phyloP scores from a whole-genome alignment of 1,140 invertebrate genomes.

The Drosophila melanica region DNA sequence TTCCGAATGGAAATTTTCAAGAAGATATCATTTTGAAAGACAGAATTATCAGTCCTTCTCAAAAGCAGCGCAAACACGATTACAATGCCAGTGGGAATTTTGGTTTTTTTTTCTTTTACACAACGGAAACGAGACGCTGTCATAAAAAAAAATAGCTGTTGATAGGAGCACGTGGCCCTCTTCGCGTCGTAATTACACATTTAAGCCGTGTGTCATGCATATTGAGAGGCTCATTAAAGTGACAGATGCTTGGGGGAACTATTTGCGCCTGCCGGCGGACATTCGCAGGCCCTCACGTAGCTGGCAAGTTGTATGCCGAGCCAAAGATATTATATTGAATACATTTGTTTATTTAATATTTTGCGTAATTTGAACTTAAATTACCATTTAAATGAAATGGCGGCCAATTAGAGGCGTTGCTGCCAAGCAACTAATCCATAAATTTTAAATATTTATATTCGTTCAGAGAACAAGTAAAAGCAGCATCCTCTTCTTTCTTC shows the following conservation, averaged over 20 bases:
- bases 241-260: conserved; percentile 35
- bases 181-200: conserved; percentile 66
- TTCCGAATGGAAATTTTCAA: background rate
- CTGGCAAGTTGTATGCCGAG: background rate
- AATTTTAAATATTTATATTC: background rate
- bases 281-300: conserved; percentile 28
- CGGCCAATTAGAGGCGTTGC: conserved; percentile 22
- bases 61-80: background rate
- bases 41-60: conserved; percentile 12
- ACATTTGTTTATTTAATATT: background rate
- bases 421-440: conserved; percentile 36
- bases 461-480: background rate
- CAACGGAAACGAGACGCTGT: conserved; percentile 55
- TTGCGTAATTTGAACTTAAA: background rate
- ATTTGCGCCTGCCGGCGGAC: conserved; percentile 9
- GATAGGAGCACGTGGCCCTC: conserved; percentile 59
- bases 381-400: background rate
- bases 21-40: background rate
- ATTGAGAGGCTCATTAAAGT: conserved; percentile 79
- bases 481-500: background rate
- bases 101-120: background rate
- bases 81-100: conserved; percentile 4
- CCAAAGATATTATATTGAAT: background rate
- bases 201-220: conserved; percentile 78
- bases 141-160: conserved; percentile 41